Evolutionary conservation across 2,113 vertebrate species (phyloP), one percentile per base, ranked within the genome.

Genomic region (Oryzias melastigma): DNA sequence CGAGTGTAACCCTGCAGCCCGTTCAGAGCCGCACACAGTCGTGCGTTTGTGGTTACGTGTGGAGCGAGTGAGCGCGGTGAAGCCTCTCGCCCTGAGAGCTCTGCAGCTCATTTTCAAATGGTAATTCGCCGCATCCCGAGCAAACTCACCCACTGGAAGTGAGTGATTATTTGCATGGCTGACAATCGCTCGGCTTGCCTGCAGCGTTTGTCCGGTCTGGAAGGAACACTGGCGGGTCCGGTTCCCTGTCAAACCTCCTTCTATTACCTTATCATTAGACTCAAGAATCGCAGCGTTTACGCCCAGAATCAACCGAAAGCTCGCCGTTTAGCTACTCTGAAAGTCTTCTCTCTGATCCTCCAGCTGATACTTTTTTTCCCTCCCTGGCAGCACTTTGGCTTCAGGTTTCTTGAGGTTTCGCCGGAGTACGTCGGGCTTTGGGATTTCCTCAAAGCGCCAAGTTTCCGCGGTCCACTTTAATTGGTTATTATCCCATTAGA

Each of bases 91-190:
- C 94, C 90, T 95, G 93, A 95, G 94, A 95, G 92, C 91, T 96
- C 94, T 93, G 90, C 88, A 94, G 93, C 89, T 96, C 94, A 96
- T 97, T 96, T 96, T 95, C 93, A 95, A 95, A 95, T 94, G 94
- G 90, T 96, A 95, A 95, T 98, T 96, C 94, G 91, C 94, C 95
- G 95, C 95, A 95, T 95, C 94, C 92, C 92, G 88, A 93, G 91
- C 88, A 92, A 95, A 96, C 91, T 93, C 93, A 93, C 92, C 90
- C 89, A 95, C 91, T 95, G 91, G 95, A 95, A 96, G 95, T 95
- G 96, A 97, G 93, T 95, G 93, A 97, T 98, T 97, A 95, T 96
- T 96, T 95, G 93, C 94, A 94, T 95, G 94, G 94, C 92, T 96
- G 94, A 95, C 93, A 96, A 93, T 95, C 93, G 93, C 91, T 94